Conservation (phyloP, 2,113 vertebrate species). For the Cyphomyrus plagiostoma region DNA sequence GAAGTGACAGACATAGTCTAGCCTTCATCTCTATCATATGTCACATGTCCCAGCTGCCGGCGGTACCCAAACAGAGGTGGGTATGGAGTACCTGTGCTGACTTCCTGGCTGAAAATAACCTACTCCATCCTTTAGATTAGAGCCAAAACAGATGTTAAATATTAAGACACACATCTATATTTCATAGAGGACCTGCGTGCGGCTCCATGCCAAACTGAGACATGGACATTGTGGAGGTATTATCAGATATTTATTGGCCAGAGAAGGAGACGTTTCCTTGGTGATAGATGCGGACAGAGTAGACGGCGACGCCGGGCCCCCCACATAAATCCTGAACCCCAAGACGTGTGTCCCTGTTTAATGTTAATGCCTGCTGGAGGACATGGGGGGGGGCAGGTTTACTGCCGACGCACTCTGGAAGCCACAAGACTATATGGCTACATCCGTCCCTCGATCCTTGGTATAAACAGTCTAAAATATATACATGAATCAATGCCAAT, state of each 20-base stretch:
- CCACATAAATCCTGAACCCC: neutral
- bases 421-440: neutral
- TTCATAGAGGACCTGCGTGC: neutral
- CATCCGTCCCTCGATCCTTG: neutral
- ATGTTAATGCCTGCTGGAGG: constrained; percentile 5
- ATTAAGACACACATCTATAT: neutral
- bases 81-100: neutral
- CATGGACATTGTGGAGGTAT: neutral
- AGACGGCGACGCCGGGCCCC: neutral
- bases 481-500: neutral
- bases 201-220: neutral
- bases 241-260: neutral
- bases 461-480: neutral
- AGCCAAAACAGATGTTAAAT: constrained; percentile 11
- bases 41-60: neutral
- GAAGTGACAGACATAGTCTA: neutral
- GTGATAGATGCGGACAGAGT: neutral
- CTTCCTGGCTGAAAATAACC: constrained; percentile 2
- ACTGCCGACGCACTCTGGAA: neutral
- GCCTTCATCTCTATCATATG: neutral
- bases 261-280: neutral
- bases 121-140: neutral
- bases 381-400: neutral
- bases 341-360: neutral
- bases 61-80: neutral